Base-by-base conservation (phyloP, 1,140 invertebrate species). In the Drosophila parabipectinata region DNA sequence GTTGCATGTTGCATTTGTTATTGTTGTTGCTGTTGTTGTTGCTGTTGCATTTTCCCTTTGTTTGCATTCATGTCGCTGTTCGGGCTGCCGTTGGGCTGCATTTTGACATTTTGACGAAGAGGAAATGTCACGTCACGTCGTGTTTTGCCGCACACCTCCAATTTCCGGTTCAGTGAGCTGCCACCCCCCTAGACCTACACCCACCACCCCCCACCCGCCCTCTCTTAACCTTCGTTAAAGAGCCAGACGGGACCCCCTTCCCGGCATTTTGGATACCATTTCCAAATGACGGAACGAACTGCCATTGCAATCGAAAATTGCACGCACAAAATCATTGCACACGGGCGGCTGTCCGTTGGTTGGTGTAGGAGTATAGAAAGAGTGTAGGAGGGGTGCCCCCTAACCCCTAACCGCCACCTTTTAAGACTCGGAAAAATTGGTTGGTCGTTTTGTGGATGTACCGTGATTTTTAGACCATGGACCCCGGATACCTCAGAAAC, bases 111-210 rank as follows among this genome's bases (percentile, higher is more conserved):
- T 91, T 91, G 90, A 91, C 90, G 90, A 91, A 90, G 90, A 91
- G 90, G 90, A 91, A 91, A 91, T 91, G 90, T 91, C 90, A 90
- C 87, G 90, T 91, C 90, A 91, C 90, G 90, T 91, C 87, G 90
- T 91, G 90, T 91, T 91, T 91, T 91, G 90, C 90, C 90, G 90
- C 90, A 91, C 90, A 91, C 90, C 90, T 91, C 90, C 90, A 91
- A 91, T 91, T 91, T 91, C 90, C 90, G 90, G 90, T 91, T 91
- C 79, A 91, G 72, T 85, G 82, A 87, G 90, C 80, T 78, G 87
- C 67, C 80, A 62, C 47, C 44, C 60, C 52, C 53, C 62, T 32
- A 12, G 4, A 3, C 1, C 21, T 3, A 1, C 6, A 0, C 8
- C 0, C 15, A 15, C 15, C 15, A 15, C 9, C 37, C 18, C 26